These are phyloP conservation scores for Anorthoa munda DNA, from an alignment of 2,888 invertebrate species.

Conservation along the genomic window DNA sequence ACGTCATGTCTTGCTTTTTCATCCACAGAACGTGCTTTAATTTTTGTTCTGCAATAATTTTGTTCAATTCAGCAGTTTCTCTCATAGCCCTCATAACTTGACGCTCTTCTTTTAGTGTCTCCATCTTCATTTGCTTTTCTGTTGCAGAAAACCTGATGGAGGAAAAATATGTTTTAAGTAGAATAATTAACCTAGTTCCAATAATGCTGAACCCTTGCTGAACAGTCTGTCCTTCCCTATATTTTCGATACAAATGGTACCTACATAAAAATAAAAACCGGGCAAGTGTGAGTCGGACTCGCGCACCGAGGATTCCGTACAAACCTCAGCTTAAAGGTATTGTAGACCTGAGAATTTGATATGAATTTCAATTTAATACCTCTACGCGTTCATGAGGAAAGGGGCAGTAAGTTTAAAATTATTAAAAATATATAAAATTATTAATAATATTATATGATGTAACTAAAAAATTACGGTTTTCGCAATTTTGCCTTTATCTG, in stretches of 20 bases:
- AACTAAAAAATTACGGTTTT: too few species aligned
- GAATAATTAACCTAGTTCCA: not conserved
- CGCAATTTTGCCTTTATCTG: too few species aligned
- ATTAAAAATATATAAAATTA: too few species aligned
- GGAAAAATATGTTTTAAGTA: not conserved
- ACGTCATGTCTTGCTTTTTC: conserved; percentile 86
- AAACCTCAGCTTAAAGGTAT: too few species aligned
- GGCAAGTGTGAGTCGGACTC: too few species aligned
- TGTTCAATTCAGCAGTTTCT: conserved; percentile 92
- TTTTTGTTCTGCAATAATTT: conserved; percentile 91
- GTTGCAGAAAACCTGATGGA: conserved; percentile 73
- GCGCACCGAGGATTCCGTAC: too few species aligned
- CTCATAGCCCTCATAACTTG: conserved; percentile 86
- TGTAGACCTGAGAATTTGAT: too few species aligned
- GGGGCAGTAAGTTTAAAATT: too few species aligned
- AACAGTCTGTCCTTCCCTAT: not conserved
- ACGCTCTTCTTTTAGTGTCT: conserved; percentile 85
- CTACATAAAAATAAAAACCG: not conserved
- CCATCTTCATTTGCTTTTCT: conserved; percentile 85
- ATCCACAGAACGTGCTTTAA: conserved; percentile 88
- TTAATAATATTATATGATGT: too few species aligned
- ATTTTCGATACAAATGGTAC: not conserved
- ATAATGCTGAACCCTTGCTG: not conserved
- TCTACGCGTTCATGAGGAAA: too few species aligned
- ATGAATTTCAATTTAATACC: too few species aligned